Base-by-base conservation (phyloP, 2,888 invertebrate genomes). In the Thera obeliscata region DNA sequence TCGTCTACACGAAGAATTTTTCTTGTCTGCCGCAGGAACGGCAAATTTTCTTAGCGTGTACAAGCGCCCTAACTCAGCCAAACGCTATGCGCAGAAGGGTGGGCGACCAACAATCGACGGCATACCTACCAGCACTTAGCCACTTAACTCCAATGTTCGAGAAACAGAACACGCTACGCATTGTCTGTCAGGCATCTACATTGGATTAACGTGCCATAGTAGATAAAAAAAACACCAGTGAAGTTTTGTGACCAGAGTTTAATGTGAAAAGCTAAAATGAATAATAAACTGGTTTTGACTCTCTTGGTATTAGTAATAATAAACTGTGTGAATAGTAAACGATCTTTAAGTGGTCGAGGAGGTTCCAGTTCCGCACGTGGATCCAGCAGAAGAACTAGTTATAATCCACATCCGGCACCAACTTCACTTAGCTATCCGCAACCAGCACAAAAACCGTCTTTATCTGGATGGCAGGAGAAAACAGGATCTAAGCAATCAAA, bases 401-500 rank as follows among this genome's bases (percentile, higher is more conserved):
- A 78, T 33, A 87, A 89, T 64, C 81, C 90, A 58, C 87, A 87
- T 66, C 91, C 92, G 33, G 86, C 78, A 54, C 92, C 93, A 9
- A 92, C 93, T 56, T 91, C 93, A 0, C 81, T 90, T 11, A 90
- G 89, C 72, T 82, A 87, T 73, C 86, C 91, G 48, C 91, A 91
- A 79, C 80, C 85, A 38, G 87, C 86, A 56, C 81, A 80, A 36
- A 87, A 87, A 59, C 90, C 91, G 8, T 85, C 90, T 48, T 74
- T 90, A 12, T 89, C 78, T 75, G 92, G 88, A 71, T 93, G 93
- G 93, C 92, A 93, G 79, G 88, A 90, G 80, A 85, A 84, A 78
- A 74, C 90, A 43, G 78, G 79, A 9, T 76, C 88, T 9, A 81
- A 82, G 70, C 87, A 87, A 73, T 80, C 88, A 5, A 87, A 86